Evolutionary conservation across 2,888 invertebrate genomes (phyloP).

Genomic region (Eudasyphora cyanicolor): DNA sequence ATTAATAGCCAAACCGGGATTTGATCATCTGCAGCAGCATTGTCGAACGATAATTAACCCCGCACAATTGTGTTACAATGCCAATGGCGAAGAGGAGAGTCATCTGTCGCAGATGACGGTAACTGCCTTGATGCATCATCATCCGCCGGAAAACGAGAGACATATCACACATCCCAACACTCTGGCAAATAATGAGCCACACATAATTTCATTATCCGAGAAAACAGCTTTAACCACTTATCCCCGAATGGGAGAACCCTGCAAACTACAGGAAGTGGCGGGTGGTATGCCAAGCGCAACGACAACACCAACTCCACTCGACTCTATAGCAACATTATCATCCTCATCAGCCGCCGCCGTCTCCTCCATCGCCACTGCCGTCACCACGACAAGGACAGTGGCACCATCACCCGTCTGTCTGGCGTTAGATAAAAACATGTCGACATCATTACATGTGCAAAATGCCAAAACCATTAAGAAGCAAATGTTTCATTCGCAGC

Average conservation of each 20-base stretch:
- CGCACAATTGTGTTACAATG: background rate
- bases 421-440: conserved; percentile 68
- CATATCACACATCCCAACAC: no score
- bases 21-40: no score
- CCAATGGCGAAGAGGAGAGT: background rate
- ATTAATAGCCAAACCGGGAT: conserved; percentile 66
- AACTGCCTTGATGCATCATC: background rate
- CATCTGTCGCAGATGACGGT: background rate
- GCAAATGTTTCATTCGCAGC: conserved; percentile 70
- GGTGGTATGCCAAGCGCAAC: background rate
- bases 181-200: background rate
- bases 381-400: background rate
- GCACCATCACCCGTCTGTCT: conserved; percentile 43
- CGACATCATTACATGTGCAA: conserved; percentile 66
- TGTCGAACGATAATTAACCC: no score
- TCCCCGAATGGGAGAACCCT: background rate
- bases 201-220: background rate
- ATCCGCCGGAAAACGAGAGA: background rate
- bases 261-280: background rate
- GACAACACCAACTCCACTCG: background rate
- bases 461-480: conserved; percentile 70
- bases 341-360: conserved; percentile 22
- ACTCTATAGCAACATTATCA: background rate
- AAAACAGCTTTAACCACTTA: background rate
- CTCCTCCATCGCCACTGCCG: no score